These are phyloP conservation scores for Caenorhabditis plicata DNA, from an alignment of 2,888 invertebrate species.

Conservation along the genomic window DNA sequence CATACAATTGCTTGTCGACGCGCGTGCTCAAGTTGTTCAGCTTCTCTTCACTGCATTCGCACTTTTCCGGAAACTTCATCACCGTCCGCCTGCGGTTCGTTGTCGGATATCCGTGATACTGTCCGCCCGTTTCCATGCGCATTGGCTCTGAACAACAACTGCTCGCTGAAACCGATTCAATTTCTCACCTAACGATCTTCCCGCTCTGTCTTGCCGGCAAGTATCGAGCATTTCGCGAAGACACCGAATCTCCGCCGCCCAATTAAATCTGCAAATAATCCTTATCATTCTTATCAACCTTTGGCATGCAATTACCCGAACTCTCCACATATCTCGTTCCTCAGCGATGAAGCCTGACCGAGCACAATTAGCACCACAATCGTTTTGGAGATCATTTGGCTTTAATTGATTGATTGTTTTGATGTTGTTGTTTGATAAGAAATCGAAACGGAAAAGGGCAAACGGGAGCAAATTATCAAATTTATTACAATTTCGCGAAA, in stretches of 20 bases:
- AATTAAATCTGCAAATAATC: constrained; percentile 12
- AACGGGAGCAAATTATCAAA: too few relatives aligned
- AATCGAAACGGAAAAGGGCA: too few relatives aligned
- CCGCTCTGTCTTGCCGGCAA: not conserved
- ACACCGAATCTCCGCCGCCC: constrained; percentile 35
- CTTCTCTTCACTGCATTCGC: constrained; percentile 3
- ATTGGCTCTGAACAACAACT: not conserved
- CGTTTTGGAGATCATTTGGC: too few relatives aligned
- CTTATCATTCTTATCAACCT: not conserved
- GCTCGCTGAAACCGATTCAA: not conserved
- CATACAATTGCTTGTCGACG: constrained; percentile 24
- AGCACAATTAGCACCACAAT: too few relatives aligned
- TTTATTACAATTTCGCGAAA: too few relatives aligned
- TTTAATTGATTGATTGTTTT: too few relatives aligned
- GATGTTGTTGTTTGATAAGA: too few relatives aligned
- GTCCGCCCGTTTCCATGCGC: not conserved
- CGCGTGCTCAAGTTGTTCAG: constrained; percentile 7
- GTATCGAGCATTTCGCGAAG: constrained; percentile 11
- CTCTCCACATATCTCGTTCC: constrained; percentile 6
- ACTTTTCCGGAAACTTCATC: not conserved
- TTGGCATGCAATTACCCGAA: constrained; percentile 18
- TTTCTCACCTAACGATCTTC: too few relatives aligned
- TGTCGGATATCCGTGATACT: too few relatives aligned
- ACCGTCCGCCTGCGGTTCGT: not conserved
- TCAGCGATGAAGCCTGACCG: too few relatives aligned